Percentiles rank a stretch among this genome's conserved stretches.
Conservation (phyloP, 2,888 invertebrate genomes). For the Pseudoips prasinana region DNA sequence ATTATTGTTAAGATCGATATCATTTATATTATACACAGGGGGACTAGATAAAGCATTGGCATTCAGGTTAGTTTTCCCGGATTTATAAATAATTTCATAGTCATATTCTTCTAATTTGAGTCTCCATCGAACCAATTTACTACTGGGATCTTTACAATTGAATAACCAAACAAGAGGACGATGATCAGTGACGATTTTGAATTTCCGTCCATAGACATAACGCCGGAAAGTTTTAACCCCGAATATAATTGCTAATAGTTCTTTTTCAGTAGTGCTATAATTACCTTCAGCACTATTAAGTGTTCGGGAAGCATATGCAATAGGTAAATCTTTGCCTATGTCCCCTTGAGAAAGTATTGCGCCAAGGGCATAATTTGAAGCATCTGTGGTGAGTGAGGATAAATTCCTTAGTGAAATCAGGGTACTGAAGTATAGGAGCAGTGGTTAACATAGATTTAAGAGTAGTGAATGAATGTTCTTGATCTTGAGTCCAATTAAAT, state of each 20-base stretch:
- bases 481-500: conserved; percentile 1
- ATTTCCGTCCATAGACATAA: conserved; percentile 1
- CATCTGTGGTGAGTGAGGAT: conserved; percentile 2
- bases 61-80: too few relatives aligned
- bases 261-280: conserved; percentile 6
- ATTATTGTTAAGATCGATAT: too few relatives aligned
- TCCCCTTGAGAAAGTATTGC: too few relatives aligned
- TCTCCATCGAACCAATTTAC: too few relatives aligned
- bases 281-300: conserved; percentile 7
- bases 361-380: conserved; percentile 2
- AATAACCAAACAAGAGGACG: too few relatives aligned
- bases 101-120: too few relatives aligned
- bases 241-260: conserved; percentile 2
- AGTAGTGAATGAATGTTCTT: conserved; percentile 1
- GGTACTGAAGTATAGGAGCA: conserved; percentile 3
- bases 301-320: conserved; percentile 7
- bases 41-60: too few relatives aligned
- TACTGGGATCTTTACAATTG: too few relatives aligned
- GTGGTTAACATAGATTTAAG: not conserved
- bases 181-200: too few relatives aligned
- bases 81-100: too few relatives aligned
- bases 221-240: conserved; percentile 2
- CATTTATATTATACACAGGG: too few relatives aligned
- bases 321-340: too few relatives aligned
- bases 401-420: conserved; percentile 1